Conservation (phyloP, 2,888 invertebrate species). For the Papilio protenor region DNA sequence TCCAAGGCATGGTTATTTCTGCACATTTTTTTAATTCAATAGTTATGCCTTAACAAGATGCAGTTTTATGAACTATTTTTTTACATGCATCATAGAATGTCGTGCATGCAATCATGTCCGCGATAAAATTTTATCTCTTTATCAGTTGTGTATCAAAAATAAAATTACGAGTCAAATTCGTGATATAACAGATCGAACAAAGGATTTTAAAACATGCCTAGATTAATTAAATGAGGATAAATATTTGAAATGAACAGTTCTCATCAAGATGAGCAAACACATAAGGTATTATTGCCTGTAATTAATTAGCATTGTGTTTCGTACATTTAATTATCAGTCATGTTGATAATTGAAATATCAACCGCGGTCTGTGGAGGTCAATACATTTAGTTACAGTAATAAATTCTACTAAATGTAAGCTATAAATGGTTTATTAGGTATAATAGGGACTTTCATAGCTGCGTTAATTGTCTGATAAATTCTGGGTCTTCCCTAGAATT, state of each 20-base stretch:
- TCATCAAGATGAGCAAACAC: background rate
- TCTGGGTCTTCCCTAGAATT: background rate
- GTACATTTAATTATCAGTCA: background rate
- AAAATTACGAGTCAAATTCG: too few relatives aligned
- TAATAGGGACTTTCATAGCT: background rate
- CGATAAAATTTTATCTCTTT: too few relatives aligned
- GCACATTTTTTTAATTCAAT: too few relatives aligned
- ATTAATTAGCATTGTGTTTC: slow-evolving; percentile 2
- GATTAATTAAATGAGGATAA: background rate
- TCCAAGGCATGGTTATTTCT: too few relatives aligned
- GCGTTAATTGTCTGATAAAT: background rate
- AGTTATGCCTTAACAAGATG: too few relatives aligned
- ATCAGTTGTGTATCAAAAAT: too few relatives aligned
- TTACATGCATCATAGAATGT: too few relatives aligned
- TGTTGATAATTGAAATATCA: background rate
- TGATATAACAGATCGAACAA: background rate
- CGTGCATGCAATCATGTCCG: too few relatives aligned
- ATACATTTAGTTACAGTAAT: background rate
- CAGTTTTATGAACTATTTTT: too few relatives aligned
- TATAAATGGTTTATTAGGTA: slow-evolving; percentile 11
- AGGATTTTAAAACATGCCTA: background rate
- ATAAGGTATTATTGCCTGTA: background rate
- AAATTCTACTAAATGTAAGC: slow-evolving; percentile 3
- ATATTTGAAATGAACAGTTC: background rate
- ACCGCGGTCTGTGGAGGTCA: background rate